These are phyloP conservation scores for Xanthia togata DNA, from an alignment of 2,888 invertebrate genomes.

Conservation along the genomic window DNA sequence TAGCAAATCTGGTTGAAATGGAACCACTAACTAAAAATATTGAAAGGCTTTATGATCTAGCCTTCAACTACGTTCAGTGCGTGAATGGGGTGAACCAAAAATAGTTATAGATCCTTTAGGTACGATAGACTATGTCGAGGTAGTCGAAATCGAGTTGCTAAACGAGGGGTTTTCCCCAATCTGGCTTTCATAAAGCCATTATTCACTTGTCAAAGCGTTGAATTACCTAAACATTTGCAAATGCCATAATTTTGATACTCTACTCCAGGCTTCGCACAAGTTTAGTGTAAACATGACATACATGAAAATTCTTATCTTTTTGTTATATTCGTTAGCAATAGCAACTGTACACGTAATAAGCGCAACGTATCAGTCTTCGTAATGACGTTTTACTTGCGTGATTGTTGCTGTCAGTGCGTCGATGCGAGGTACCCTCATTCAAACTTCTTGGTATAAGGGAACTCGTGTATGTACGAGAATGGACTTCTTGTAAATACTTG, in stretches of 20 bases:
- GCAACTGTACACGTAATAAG: slow-evolving; percentile 73
- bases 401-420: slow-evolving; percentile 84
- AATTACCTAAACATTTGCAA: neutral
- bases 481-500: slow-evolving; percentile 51
- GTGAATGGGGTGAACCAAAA: no score
- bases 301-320: slow-evolving; percentile 5
- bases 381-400: slow-evolving; percentile 87
- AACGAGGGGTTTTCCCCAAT: neutral
- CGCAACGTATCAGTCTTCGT: slow-evolving; percentile 78
- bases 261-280: neutral
- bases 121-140: no score
- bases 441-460: slow-evolving; percentile 74
- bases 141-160: no score
- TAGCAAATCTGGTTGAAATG: slow-evolving; percentile 26
- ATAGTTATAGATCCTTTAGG: neutral
- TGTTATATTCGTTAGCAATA: slow-evolving; percentile 50
- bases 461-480: slow-evolving; percentile 61
- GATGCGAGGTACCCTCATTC: slow-evolving; percentile 69
- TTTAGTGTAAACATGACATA: neutral
- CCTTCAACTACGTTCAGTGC: neutral
- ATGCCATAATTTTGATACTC: neutral
- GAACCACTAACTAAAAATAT: slow-evolving; percentile 22
- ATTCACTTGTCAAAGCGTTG: no score
- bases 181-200: neutral
- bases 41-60: slow-evolving; percentile 13